phyloP scores from a whole-genome alignment of 2,797 vertebrate genomes.

The Euthynnus affinis region DNA sequence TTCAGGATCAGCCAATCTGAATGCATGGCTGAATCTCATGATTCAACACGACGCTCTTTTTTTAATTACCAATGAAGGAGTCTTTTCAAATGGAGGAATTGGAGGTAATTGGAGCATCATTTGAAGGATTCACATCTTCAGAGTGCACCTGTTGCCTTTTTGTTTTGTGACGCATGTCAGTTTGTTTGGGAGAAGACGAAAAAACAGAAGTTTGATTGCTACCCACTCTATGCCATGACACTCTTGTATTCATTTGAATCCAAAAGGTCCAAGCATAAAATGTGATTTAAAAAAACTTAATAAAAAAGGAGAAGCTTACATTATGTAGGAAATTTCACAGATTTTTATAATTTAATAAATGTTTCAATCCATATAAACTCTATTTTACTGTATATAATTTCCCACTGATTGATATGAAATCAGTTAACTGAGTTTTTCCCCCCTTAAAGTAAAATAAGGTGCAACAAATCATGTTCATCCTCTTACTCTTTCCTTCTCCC shows the following conservation, averaged over 20 bases:
- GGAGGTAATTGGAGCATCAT: slow-evolving; percentile 81
- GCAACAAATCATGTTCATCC: slow-evolving; percentile 46
- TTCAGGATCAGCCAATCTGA: slow-evolving; percentile 72
- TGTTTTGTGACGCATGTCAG: slow-evolving; percentile 67
- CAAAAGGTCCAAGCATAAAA: slow-evolving; percentile 1
- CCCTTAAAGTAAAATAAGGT: slow-evolving; percentile 33
- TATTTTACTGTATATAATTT: slow-evolving; percentile 12
- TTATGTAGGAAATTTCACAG: slow-evolving; percentile 4
- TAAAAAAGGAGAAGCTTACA: neutral
- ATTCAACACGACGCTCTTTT: slow-evolving; percentile 69
- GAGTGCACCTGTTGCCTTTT: slow-evolving; percentile 87
- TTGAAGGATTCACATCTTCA: slow-evolving; percentile 76
- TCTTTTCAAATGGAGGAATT: slow-evolving; percentile 80
- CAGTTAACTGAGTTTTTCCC: neutral
- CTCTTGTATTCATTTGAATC: slow-evolving; percentile 34
- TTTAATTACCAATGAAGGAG: slow-evolving; percentile 77
- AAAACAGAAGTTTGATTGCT: slow-evolving; percentile 64
- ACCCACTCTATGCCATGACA: slow-evolving; percentile 31
- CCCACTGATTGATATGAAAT: slow-evolving; percentile 20
- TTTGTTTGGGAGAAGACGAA: slow-evolving; percentile 62
- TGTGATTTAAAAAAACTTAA: neutral
- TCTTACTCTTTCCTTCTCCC: slow-evolving; percentile 35
- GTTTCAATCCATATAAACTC: neutral
- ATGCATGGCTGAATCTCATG: slow-evolving; percentile 64
- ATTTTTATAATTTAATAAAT: slow-evolving; percentile 3